phyloP scores from a whole-genome alignment of 2,888 invertebrate genomes.

The Amiota communis region DNA sequence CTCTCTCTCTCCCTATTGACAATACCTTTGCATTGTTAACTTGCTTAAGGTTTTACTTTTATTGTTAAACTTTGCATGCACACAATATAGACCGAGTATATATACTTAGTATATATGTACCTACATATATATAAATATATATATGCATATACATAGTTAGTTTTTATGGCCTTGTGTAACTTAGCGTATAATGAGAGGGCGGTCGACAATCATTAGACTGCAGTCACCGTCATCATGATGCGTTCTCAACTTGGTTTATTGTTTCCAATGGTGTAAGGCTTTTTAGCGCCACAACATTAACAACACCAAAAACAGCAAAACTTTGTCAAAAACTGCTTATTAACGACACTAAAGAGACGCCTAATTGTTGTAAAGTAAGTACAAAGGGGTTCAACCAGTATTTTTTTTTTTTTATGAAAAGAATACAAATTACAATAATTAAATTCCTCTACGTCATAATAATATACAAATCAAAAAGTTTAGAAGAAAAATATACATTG shows the following conservation, averaged over 20 bases:
- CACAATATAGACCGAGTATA: constrained; percentile 46
- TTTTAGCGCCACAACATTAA: constrained; percentile 33
- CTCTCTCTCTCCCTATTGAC: not conserved
- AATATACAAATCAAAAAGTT: no score
- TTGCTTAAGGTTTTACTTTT: not conserved
- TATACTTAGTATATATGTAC: not conserved
- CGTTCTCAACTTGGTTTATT: not conserved
- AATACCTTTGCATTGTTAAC: no score
- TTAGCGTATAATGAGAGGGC: constrained; percentile 67
- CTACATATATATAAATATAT: no score
- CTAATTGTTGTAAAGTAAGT: no score
- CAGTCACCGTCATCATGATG: not conserved
- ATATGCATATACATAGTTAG: not conserved
- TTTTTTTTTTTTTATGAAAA: not conserved
- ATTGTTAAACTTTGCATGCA: constrained; percentile 1
- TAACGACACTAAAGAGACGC: not conserved
- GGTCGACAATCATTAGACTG: constrained; percentile 58
- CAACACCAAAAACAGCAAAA: not conserved
- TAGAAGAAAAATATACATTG: no score
- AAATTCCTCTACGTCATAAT: not conserved
- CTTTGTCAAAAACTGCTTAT: not conserved
- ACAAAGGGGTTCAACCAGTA: no score
- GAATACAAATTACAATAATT: not conserved
- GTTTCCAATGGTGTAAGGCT: constrained; percentile 44
- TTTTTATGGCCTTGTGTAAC: constrained; percentile 58